Evolutionary conservation across 2,797 vertebrate species (phyloP).

Genomic region (Micrastur ruficollis): DNA sequence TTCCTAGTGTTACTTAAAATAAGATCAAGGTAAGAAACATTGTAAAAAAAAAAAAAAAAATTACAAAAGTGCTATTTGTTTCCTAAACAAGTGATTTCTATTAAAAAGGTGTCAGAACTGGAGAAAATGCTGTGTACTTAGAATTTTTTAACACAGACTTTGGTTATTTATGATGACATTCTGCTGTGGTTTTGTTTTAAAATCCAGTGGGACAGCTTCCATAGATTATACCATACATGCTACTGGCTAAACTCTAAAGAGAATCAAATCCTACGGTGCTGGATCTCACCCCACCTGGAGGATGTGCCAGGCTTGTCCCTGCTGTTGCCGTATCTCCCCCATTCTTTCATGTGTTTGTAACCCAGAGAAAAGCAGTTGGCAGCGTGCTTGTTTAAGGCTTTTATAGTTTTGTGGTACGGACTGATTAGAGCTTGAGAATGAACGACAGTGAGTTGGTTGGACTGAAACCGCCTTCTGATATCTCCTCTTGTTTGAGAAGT

Average conservation of each 20-base stretch:
- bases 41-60: slow-evolving; percentile 74
- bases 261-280: not conserved
- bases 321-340: slow-evolving; percentile 3
- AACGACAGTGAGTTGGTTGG: not conserved
- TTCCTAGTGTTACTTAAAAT: slow-evolving; percentile 97
- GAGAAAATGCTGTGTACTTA: slow-evolving; percentile 87
- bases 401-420: not conserved
- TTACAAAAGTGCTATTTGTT: slow-evolving; percentile 95
- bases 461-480: not conserved
- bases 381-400: not conserved
- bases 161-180: slow-evolving; percentile 71
- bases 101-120: slow-evolving; percentile 91
- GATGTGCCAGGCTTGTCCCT: slow-evolving; percentile 38
- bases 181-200: slow-evolving; percentile 75
- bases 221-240: not conserved
- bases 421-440: not conserved
- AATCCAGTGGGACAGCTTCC: slow-evolving; percentile 63
- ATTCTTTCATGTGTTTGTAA: not conserved
- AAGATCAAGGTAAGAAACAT: slow-evolving; percentile 84
- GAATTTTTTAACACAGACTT: slow-evolving; percentile 84
- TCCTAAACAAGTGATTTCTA: slow-evolving; percentile 91
- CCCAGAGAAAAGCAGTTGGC: not conserved
- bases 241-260: slow-evolving; percentile 22
- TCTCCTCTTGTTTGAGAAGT: not conserved
- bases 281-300: not conserved